Evolutionary conservation across 2,113 vertebrate genomes (phyloP), one percentile per base, ranked within the genome.

Genomic region (Athene cunicularia): DNA sequence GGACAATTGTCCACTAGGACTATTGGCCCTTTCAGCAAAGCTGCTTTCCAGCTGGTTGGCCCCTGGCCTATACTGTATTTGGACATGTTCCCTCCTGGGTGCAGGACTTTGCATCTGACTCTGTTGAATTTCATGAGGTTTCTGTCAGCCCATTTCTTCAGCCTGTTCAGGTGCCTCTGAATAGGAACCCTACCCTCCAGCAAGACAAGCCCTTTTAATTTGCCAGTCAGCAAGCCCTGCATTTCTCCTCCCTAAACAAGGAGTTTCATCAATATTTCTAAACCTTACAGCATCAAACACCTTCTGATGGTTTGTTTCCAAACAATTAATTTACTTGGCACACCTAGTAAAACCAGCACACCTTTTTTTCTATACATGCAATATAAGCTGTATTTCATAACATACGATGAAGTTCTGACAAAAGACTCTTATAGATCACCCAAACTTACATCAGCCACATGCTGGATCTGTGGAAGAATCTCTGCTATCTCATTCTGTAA

Each of bases 381-480:
- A 90, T 56, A 27, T 4, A 62, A 92, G 17, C 33, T 76, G 11
- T 74, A 86, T 85, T 86, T 80, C 21, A 9, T 49, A 91, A 88
- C 14, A 22, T 4, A 33, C 2, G 12, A 62, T 19, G 76, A 72
- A 93, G 43, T 28, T 86, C 17, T 23, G 33, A 73, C 30, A 94
- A 71, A 93, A 95, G 27, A 41, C 43, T 58, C 8, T 47, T 68
- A 10, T 1, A 71, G 14, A 67, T 72, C 32, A 83, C n/a, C 8
- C 84, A 80, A 64, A 97, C 99, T 99, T 97, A 99, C 99, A 30
- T 98, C 98, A 27, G 99, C 98, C 39, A 99, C 97, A 12, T 97
- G 98, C 87, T 99, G 98, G 68, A 99, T 98, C 43, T 98, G 98
- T 16, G 98, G 98, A 81, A 99, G 98, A 47, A 98, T 95, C 64